Evolutionary conservation across 2,113 vertebrate genomes (phyloP).

Genomic region (Odocoileus virginianus): DNA sequence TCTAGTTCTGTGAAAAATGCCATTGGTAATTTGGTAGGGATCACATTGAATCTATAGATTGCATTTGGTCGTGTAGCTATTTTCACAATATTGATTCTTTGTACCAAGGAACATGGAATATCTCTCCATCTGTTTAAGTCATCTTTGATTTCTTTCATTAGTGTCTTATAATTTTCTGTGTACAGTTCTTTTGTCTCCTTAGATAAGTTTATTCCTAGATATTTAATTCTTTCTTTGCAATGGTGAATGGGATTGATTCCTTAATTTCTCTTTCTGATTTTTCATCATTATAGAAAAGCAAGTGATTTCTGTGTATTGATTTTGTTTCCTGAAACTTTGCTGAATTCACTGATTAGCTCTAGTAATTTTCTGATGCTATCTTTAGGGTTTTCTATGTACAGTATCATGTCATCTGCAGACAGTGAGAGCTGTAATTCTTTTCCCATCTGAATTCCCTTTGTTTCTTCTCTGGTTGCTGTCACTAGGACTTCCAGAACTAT

Average conservation of each 20-base stretch:
- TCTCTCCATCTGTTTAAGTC: neutral
- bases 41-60: neutral
- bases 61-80: neutral
- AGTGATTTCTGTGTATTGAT: neutral
- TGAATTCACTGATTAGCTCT: neutral
- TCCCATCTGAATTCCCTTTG: neutral
- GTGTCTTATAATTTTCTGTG: neutral
- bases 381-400: neutral
- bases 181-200: neutral
- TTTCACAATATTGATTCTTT: neutral
- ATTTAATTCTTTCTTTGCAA: neutral
- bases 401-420: neutral
- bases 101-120: neutral
- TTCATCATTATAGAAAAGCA: neutral
- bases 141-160: neutral
- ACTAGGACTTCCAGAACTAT: neutral
- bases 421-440: neutral
- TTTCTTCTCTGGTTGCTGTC: neutral
- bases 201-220: neutral
- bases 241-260: neutral
- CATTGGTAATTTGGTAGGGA: neutral
- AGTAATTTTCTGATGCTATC: neutral
- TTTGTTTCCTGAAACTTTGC: neutral
- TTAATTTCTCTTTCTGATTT: neutral
- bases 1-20: neutral